Evolutionary conservation across 2,113 vertebrate species (phyloP).

Genomic region (Pomatorhinus ruficollis): DNA sequence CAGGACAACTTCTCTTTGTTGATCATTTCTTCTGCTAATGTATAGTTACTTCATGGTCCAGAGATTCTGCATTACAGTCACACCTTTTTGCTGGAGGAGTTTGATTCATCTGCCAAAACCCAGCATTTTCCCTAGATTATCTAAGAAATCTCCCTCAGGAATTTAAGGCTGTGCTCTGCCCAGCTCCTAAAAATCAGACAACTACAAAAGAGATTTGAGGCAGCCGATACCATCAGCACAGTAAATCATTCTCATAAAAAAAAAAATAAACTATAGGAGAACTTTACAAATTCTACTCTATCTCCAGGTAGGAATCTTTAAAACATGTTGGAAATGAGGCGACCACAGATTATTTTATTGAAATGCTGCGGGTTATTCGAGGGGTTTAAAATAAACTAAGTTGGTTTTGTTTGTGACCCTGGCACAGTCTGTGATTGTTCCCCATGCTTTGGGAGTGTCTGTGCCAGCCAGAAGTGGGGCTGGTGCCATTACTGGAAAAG

Average conservation of each 20-base stretch:
- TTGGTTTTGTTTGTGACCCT: background rate
- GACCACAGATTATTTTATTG: background rate
- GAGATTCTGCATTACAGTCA: background rate
- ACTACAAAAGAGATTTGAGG: background rate
- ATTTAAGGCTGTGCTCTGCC: background rate
- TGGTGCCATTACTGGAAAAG: background rate
- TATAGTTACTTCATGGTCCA: background rate
- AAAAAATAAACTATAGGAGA: background rate
- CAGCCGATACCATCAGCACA: background rate
- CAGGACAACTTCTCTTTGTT: background rate
- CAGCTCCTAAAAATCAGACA: background rate
- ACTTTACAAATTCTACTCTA: background rate
- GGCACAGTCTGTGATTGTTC: background rate
- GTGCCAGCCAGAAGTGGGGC: background rate
- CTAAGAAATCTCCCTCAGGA: background rate
- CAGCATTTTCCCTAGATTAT: background rate
- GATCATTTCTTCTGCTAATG: background rate
- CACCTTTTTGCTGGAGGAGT: background rate
- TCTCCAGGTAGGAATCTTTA: background rate
- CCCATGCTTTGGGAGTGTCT: background rate
- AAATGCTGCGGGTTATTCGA: background rate
- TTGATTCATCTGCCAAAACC: background rate
- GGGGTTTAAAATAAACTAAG: fast-evolving
- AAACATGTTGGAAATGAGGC: background rate
- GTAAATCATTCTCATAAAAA: background rate